These are phyloP conservation scores for Dicaeum eximium DNA, from an alignment of 2,113 vertebrate genomes.

Conservation along the genomic window DNA sequence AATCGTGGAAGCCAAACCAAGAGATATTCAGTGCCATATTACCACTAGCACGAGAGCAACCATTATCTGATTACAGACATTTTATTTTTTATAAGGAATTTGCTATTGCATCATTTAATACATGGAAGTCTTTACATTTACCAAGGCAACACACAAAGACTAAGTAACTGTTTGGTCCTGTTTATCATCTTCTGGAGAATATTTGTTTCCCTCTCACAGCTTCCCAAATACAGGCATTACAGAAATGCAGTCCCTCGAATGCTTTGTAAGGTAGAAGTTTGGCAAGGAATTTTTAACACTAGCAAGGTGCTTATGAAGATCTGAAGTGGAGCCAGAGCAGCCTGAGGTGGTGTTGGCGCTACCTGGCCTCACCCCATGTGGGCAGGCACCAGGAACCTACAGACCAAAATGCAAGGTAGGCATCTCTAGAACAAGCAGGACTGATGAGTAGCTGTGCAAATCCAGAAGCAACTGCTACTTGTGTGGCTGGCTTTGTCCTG, in stretches of 20 bases:
- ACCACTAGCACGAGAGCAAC: conserved; percentile 20
- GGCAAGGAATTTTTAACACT: background rate
- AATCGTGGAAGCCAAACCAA: conserved; percentile 37
- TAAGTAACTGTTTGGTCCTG: conserved; percentile 3
- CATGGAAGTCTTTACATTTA: background rate
- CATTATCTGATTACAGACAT: conserved; percentile 44
- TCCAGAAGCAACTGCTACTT: background rate
- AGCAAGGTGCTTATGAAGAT: background rate
- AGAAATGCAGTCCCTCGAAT: background rate
- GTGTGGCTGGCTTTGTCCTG: background rate
- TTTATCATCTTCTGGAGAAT: background rate
- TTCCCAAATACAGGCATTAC: background rate
- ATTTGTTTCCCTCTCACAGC: background rate
- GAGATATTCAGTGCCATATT: conserved; percentile 35
- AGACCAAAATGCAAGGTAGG: background rate
- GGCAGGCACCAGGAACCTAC: background rate
- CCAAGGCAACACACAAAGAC: conserved; percentile 5
- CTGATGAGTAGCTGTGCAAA: background rate
- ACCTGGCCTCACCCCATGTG: background rate
- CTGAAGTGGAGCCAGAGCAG: background rate
- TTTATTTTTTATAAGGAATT: conserved; percentile 52
- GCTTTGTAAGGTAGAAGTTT: background rate
- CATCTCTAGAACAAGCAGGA: background rate
- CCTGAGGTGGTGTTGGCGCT: background rate
- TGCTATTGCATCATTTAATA: conserved; percentile 42